phyloP scores from a whole-genome alignment of 2,888 invertebrate genomes.

The Agrotis ipsilon region DNA sequence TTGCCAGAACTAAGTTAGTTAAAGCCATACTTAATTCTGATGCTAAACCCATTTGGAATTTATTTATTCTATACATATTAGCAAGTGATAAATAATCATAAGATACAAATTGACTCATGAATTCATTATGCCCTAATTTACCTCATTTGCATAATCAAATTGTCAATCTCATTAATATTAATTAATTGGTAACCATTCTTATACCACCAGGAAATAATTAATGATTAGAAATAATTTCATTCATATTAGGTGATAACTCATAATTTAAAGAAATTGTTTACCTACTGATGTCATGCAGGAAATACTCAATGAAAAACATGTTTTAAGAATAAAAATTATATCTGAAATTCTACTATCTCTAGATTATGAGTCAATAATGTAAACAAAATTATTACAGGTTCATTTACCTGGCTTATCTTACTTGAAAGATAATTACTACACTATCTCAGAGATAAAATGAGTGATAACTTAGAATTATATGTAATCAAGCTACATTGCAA shows the following conservation, averaged over 20 bases:
- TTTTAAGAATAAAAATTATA: slow-evolving; percentile 38
- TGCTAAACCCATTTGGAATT: not conserved
- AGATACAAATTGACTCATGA: slow-evolving; percentile 17
- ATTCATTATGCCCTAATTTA: slow-evolving; percentile 2
- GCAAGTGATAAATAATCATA: not conserved
- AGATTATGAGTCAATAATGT: slow-evolving; percentile 41
- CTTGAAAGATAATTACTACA: slow-evolving; percentile 30
- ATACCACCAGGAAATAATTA: slow-evolving; percentile 1
- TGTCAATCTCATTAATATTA: slow-evolving; percentile 10
- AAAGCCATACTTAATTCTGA: not conserved
- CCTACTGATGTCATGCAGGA: slow-evolving; percentile 29
- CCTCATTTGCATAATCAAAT: not conserved
- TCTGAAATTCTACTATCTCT: slow-evolving; percentile 30
- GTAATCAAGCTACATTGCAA: slow-evolving; percentile 33
- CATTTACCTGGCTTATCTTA: slow-evolving; percentile 48
- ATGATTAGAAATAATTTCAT: slow-evolving; percentile 8
- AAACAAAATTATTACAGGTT: slow-evolving; percentile 41
- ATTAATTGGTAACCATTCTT: slow-evolving; percentile 1
- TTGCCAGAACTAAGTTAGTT: not conserved
- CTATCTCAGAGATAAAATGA: slow-evolving; percentile 42
- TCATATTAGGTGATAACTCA: slow-evolving; percentile 11
- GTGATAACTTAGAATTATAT: slow-evolving; percentile 37
- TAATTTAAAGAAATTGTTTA: slow-evolving; percentile 31
- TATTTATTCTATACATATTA: not conserved
- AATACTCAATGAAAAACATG: slow-evolving; percentile 29